Base-by-base conservation (phyloP, 2,113 vertebrate species). In the Tenebrosternarchus preto region DNA sequence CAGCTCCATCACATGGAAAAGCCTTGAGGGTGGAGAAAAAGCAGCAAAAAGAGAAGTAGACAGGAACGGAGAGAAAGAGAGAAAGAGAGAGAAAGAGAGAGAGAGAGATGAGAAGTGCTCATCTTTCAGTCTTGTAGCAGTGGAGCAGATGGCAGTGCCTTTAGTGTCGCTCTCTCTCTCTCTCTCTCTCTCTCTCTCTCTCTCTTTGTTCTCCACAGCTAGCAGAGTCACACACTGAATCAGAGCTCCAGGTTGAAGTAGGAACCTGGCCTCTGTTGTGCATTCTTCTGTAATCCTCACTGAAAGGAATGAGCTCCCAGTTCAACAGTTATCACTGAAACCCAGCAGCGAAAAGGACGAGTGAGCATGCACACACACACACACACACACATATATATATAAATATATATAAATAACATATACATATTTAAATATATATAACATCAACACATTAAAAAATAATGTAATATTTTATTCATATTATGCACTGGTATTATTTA, bases 171-270 rank as follows among this genome's bases (percentile, higher is more conserved):
- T 15, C 24, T 68, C 33, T 68, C 56, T 36, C 36, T 77, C 27
- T 56, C 5, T 76, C 20, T 12, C 15, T 56, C 61, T 77, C 33
- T 68, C 56, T 36, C 36, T 77, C 27, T 56, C 5, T 76, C 20
- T 12, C 15, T 56, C 61, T 77, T 77, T 25, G 55, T 77, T 25
- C 31, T 56, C 20, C 22, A 31, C 29, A 22, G 0, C 5, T 24
- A 15, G 29, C 75, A 24, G 12, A 68, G 53, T 77, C 63, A n/a
- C 61, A 66, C 20, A 24, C 25, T 5, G 61, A 76, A 56, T 77
- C 67, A 77, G 46, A 77, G 43, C 31, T 50, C 27, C 17, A 15
- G 22, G 57, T 39, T 36, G 63, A 78, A 78, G 66, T 70, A 60
- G 64, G 76, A 36, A 43, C 61, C n/a, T n/a, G 27, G 33, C 31